Percentiles rank a stretch among this genome's conserved stretches.
These are phyloP conservation scores for Distichodus sexfasciatus DNA, from an alignment of 2,797 vertebrate species.

Conservation along the genomic window DNA sequence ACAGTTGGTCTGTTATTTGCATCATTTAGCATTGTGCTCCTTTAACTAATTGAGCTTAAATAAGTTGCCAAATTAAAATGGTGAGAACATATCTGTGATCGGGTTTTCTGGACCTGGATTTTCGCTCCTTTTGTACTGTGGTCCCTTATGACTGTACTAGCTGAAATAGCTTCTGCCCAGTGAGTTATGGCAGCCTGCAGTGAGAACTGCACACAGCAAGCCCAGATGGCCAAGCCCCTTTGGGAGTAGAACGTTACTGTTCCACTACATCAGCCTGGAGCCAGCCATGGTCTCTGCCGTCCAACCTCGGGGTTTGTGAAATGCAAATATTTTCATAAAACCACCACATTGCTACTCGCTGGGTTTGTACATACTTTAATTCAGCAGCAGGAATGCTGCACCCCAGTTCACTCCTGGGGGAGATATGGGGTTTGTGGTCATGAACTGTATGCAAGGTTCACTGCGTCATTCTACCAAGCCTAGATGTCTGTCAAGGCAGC, in stretches of 20 bases:
- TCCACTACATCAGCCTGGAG: slow-evolving; percentile 45
- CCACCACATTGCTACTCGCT: slow-evolving; percentile 22
- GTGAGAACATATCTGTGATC: no score
- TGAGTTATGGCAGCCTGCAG: slow-evolving; percentile 42
- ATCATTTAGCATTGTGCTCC: no score
- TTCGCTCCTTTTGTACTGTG: slow-evolving; percentile 29
- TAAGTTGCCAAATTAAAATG: no score
- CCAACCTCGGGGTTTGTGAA: slow-evolving; percentile 31
- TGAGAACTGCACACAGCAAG: slow-evolving; percentile 24
- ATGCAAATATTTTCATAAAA: slow-evolving; percentile 50
- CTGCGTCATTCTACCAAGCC: background rate
- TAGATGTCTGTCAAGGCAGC: background rate
- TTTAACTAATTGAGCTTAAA: no score
- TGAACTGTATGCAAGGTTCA: background rate
- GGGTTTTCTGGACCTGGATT: no score
- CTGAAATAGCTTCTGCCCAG: slow-evolving; percentile 33
- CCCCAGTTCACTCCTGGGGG: background rate
- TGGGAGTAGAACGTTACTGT: slow-evolving; percentile 35
- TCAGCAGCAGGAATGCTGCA: slow-evolving; percentile 1
- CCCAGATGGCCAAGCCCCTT: slow-evolving; percentile 45
- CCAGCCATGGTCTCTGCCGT: slow-evolving; percentile 18
- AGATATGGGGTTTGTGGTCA: background rate
- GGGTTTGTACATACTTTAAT: slow-evolving; percentile 37
- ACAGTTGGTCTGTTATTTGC: no score
- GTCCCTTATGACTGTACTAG: slow-evolving; percentile 18